Evolutionary conservation across 2,888 invertebrate genomes (phyloP).

Genomic region (Calliphora vomitoria): DNA sequence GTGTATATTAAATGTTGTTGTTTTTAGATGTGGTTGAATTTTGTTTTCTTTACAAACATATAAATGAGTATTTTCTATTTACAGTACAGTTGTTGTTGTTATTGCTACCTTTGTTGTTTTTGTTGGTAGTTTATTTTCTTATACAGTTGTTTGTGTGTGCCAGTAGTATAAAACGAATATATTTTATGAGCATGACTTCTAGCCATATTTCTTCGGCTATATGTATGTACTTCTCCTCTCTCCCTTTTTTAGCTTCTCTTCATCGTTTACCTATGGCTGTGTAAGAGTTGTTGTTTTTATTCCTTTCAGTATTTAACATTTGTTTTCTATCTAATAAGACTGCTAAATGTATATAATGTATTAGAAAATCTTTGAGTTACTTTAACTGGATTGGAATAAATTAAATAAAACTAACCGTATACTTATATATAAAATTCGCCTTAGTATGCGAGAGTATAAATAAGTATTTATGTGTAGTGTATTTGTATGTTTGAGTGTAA

Average conservation of each 20-base stretch:
- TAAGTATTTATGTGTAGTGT: conserved; percentile 5
- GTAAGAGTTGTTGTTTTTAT: conserved; percentile 14
- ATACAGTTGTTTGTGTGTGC: conserved; percentile 8
- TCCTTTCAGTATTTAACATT: conserved; percentile 27
- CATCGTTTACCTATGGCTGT: not conserved
- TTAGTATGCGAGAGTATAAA: conserved; percentile 5
- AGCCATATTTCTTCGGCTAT: conserved; percentile 62
- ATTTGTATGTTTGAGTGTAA: not conserved
- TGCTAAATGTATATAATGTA: conserved; percentile 76
- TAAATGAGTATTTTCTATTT: conserved; percentile 48
- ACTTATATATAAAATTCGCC: not conserved
- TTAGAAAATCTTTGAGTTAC: conserved; percentile 78
- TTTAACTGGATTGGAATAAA: conserved; percentile 80
- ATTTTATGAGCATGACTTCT: conserved; percentile 74
- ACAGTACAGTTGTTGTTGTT: conserved; percentile 30
- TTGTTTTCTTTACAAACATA: conserved; percentile 25
- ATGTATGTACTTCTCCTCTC: not conserved
- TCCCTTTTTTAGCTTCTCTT: conserved; percentile 6
- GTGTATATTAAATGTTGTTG: conserved; percentile 34
- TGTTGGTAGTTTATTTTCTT: conserved; percentile 37
- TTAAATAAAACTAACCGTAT: conserved; percentile 72
- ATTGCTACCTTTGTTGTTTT: no score
- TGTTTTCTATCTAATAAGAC: conserved; percentile 65
- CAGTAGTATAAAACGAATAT: conserved; percentile 19
- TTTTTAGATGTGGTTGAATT: conserved; percentile 61